Base-by-base conservation (phyloP, 2,888 invertebrate genomes). In the Sphinx pinastri region DNA sequence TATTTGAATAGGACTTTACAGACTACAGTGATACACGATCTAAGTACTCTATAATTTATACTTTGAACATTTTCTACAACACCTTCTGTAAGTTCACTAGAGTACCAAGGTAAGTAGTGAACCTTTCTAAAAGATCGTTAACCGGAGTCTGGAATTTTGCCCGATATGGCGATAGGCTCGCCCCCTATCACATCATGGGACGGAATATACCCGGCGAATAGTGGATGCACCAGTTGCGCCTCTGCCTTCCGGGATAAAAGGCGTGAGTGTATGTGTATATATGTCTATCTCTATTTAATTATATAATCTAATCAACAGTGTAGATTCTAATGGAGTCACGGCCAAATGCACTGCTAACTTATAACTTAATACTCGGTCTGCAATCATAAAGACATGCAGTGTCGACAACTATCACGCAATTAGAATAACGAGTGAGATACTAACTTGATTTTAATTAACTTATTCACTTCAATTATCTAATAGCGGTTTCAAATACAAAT, bases 401-500 rank as follows among this genome's bases (percentile, higher is more conserved):
- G 63, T 63, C 49, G 19, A 12, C 8, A 3, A 16, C 47, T 49
- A 63, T 63, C 63, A 13, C 19, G 49, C 47, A 60, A 60, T 60
- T 60, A 49, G 49, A 63, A 63, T 63, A 63, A 63, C 63, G 16
- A 63, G 47, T 19, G 45, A 47, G 63, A 49, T 49, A 63, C 49
- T 16, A 49, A 63, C 63, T 49, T 7, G 63, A 63, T 63, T 47
- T 63, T 63, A 63, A 63, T 63, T 63, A 63, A 63, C 49, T 49
- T 63, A 47, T 63, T 19, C 16, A 49, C 49, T 63, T 7, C 47
- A 63, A 63, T 63, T 47, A 63, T 63, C 47, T 63, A 63, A 63
- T 63, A 47, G 63, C 49, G 12, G 47, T 49, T 63, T 63, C 19
- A 49, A 19, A 63, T 47, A 63, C 57, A 25, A 57, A 57, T 60